Base-by-base conservation (phyloP, 53 echinoderm and acorn worm species). In the Luidia sarsii region DNA sequence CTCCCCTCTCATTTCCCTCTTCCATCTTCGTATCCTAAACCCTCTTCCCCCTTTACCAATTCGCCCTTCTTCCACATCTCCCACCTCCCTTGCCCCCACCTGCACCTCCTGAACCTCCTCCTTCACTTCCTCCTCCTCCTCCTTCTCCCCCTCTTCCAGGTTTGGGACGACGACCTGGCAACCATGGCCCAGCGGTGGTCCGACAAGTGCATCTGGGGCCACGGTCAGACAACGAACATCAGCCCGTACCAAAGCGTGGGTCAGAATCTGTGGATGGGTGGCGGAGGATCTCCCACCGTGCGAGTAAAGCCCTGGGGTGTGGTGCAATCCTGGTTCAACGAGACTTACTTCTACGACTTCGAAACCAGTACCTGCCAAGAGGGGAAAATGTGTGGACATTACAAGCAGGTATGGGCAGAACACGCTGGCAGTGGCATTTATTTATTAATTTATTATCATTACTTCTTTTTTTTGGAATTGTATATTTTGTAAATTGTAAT, bases 121-220 rank as follows among this genome's bases (percentile, higher is more conserved):
- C n/a, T n/a, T n/a, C n/a, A n/a, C n/a, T n/a, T n/a, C n/a, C n/a
- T n/a, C n/a, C n/a, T n/a, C n/a, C n/a, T n/a, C n/a, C 0, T 50
- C 1, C 0, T 61, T 61, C 2, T 33, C 22, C 24, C 57, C 28
- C 1, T 11, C 23, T 29, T 81, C 20, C 54, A 92, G 92, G 46
- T 37, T 31, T 94, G 95, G 95, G 95, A 94, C 50, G 67, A 83
- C 18, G 59, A 67, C n/a, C 70, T 94, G 10, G 95, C 95, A 2
- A 83, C 36, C 23, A 91, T 91, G 91, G 95, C 89, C 36, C 89
- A 91, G 55, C 81, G 75, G 50, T 94, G 91, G 94, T 88, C 91
- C 1, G 81, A 89, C 13, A 62, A 18, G 32, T 94, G 94, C 50
- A 20, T 65, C 10, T 91, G 80, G 64, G 91, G 31, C 0, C 94